Conservation (phyloP, 92 coral and sea anemone genomes). For the Paramuricea clavata region DNA sequence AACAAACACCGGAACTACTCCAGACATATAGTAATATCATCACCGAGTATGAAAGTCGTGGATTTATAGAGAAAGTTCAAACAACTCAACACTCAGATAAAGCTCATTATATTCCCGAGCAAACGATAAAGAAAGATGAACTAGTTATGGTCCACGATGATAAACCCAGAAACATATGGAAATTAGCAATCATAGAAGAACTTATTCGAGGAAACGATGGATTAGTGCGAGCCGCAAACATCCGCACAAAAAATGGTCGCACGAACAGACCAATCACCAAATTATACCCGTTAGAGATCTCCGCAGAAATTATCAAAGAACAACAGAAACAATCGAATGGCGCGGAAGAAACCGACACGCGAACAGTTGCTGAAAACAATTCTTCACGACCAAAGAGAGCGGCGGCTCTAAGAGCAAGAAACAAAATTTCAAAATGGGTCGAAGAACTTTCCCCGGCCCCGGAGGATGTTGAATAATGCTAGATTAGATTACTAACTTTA, state of each 20-base stretch:
- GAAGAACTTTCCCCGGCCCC: background rate
- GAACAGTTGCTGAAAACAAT: background rate
- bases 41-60: slow-evolving; percentile 57
- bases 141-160: slow-evolving; percentile 58
- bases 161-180: slow-evolving; percentile 53
- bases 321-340: background rate
- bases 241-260: slow-evolving; percentile 56
- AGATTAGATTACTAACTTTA: too few relatives aligned
- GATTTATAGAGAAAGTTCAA: slow-evolving; percentile 64
- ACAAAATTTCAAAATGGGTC: background rate
- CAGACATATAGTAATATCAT: slow-evolving; percentile 53
- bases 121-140: slow-evolving; percentile 41
- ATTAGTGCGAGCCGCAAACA: slow-evolving; percentile 64
- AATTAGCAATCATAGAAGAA: slow-evolving; percentile 62
- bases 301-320: slow-evolving; percentile 2
- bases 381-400: background rate
- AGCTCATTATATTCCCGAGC: slow-evolving; percentile 66
- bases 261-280: slow-evolving; percentile 64
- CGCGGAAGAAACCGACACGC: background rate
- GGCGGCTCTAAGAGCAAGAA: background rate
- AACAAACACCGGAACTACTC: slow-evolving; percentile 51
- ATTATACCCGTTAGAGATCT: slow-evolving; percentile 63
- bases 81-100: slow-evolving; percentile 10
- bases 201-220: slow-evolving; percentile 60
- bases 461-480: background rate